Evolutionary conservation across 2,888 invertebrate genomes (phyloP), one percentile per base, ranked within the genome.

Genomic region (Meganola albula): DNA sequence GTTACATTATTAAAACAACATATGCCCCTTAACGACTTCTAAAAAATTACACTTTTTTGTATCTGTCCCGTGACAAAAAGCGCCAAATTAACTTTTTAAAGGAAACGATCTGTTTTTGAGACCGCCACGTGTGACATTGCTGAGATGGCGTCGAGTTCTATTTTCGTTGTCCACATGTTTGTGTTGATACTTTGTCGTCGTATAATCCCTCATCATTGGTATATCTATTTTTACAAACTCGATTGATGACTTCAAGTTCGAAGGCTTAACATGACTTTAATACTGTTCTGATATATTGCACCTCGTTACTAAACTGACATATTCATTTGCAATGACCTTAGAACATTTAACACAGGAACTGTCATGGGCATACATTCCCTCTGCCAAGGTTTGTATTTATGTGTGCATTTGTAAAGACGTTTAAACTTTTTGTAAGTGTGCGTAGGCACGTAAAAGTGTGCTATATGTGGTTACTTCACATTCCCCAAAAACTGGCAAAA

Each of bases 81-180:
- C 60, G 74, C 65, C 75, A 82, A 82, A 84, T 85, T 83, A 83
- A 80, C 80, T 82, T 84, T 83, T 84, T 83, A 83, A 76, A 84
- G 84, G 84, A 84, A 84, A 79, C 80, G 73, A 83, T 84, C 79
- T 77, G 83, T 84, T 83, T 80, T 77, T 69, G 66, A 70, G 63
- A 53, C 59, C 66, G 75, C 80, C 84, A 84, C 80, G 83, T 85
- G 84, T 82, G 80, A 78, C 71, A 68, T 60, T 53, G 58, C 45
- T 41, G 57, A 50, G 64, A 63, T 63, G 64, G 65, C 61, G 66
- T 67, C 67, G 63, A 58, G 48, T 66, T 78, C 77, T 78, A 80
- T 83, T 83, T 76, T 54, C 51, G 68, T 63, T 51, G 48, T 61
- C 76, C 84, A 84, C 76, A 80, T 83, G 83, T 63, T 34, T 45